phyloP scores from a whole-genome alignment of 2,797 vertebrate genomes.

The Eurystomus glaucurus region DNA sequence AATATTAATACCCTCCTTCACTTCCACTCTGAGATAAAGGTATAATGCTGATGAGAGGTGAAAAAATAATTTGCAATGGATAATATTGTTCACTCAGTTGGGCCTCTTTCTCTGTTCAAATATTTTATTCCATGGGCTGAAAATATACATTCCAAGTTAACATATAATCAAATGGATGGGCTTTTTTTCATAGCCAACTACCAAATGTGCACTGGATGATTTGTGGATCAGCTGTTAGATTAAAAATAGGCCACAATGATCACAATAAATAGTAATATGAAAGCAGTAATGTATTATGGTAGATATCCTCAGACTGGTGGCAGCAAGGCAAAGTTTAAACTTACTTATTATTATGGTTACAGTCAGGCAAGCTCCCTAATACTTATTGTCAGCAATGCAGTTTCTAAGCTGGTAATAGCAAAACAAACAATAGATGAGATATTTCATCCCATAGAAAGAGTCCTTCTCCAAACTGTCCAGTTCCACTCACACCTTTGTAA shows the following conservation, averaged over 20 bases:
- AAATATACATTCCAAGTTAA: slow-evolving; percentile 33
- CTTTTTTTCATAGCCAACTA: background rate
- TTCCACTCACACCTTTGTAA: background rate
- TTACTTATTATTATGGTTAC: background rate
- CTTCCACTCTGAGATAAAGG: slow-evolving; percentile 25
- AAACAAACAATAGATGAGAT: background rate
- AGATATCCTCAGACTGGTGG: background rate
- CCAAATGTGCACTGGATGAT: background rate
- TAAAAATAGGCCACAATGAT: background rate
- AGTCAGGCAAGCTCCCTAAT: background rate
- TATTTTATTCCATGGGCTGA: slow-evolving; percentile 33
- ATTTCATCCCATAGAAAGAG: background rate
- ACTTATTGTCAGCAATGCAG: background rate
- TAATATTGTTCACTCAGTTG: slow-evolving; percentile 27
- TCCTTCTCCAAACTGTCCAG: background rate
- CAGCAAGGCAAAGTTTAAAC: slow-evolving; percentile 18
- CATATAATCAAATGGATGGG: background rate
- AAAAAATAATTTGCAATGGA: slow-evolving; percentile 53
- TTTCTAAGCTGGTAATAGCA: slow-evolving; percentile 4
- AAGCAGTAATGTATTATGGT: background rate
- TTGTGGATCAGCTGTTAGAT: slow-evolving; percentile 5
- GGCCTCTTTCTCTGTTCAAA: slow-evolving; percentile 24
- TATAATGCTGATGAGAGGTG: slow-evolving; percentile 6
- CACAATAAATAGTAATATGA: background rate
- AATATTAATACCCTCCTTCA: slow-evolving; percentile 56